Conservation (phyloP, 2,113 vertebrate species). For the Morone chrysops region DNA sequence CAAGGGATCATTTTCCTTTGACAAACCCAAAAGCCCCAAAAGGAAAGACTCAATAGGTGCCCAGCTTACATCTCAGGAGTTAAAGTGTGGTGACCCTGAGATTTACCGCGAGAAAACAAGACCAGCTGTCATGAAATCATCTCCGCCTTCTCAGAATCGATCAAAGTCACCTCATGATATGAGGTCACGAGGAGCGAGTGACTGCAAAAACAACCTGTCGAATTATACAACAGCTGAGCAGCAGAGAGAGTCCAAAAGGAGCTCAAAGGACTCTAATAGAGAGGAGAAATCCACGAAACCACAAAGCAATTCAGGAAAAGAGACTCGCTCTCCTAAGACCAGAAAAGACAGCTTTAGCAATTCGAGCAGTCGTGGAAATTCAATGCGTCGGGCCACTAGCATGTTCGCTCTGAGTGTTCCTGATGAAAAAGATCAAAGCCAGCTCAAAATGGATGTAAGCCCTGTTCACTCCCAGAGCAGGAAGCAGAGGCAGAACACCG, state of each 20-base stretch:
- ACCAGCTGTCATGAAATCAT: constrained; percentile 43
- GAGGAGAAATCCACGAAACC: constrained; percentile 59
- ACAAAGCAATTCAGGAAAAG: constrained; percentile 53
- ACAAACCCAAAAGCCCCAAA: constrained; percentile 64
- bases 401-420: constrained; percentile 74
- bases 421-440: constrained; percentile 60
- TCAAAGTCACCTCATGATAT: constrained; percentile 60
- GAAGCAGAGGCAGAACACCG: constrained; percentile 51
- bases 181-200: constrained; percentile 38
- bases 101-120: constrained; percentile 60
- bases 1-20: constrained; percentile 24
- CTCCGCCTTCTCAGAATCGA: constrained; percentile 44
- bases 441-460: constrained; percentile 52
- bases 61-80: constrained; percentile 52
- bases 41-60: constrained; percentile 65
- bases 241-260: constrained; percentile 45
- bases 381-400: constrained; percentile 75
- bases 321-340: constrained; percentile 48
- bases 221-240: constrained; percentile 36
- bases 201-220: constrained; percentile 50
- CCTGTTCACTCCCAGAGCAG: constrained; percentile 67
- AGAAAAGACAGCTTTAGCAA: constrained; percentile 68
- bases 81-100: constrained; percentile 51
- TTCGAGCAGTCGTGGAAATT: constrained; percentile 60
- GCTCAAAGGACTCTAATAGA: constrained; percentile 63